phyloP scores from a whole-genome alignment of 2,797 vertebrate genomes.

The Borostomias antarcticus region DNA sequence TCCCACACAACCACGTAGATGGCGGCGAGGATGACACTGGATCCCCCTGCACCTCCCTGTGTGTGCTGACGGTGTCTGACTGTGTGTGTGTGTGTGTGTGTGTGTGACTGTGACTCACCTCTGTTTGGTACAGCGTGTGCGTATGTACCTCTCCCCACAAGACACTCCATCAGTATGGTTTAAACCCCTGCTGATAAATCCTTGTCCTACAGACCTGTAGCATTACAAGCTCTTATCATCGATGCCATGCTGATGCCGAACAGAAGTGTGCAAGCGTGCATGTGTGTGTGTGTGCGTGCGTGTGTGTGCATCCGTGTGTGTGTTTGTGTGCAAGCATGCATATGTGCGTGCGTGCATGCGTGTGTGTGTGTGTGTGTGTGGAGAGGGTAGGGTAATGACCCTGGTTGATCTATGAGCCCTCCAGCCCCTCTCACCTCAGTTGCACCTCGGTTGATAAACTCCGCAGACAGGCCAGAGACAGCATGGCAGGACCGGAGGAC shows the following conservation, averaged over 20 bases:
- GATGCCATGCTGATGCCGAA: too few species aligned
- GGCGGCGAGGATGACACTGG: slow-evolving; percentile 64
- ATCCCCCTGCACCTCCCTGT: slow-evolving; percentile 32
- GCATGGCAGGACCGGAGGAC: not conserved
- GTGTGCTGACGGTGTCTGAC: slow-evolving; percentile 44
- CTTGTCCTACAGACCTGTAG: not conserved
- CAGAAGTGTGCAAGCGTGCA: not conserved
- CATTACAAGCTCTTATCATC: not conserved
- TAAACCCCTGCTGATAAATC: not conserved
- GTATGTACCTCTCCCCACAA: not conserved
- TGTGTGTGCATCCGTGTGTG: slow-evolving; percentile 17
- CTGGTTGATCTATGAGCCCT: slow-evolving; percentile 33
- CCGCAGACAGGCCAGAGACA: not conserved
- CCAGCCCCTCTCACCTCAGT: slow-evolving; percentile 18
- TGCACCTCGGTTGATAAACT: slow-evolving; percentile 22
- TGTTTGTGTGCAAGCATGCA: not conserved
- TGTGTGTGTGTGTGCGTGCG: slow-evolving; percentile 21
- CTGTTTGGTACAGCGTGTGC: not conserved
- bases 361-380: slow-evolving; percentile 15
- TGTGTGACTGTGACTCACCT: not conserved
- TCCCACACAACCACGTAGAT: slow-evolving; percentile 50
- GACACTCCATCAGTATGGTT: not conserved
- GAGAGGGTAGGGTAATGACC: slow-evolving; percentile 23
- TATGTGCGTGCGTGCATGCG: slow-evolving; percentile 18
- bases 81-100: slow-evolving; percentile 19